Percentiles rank a stretch among this genome's conserved stretches.
These are phyloP conservation scores for Halichoerus grypus DNA, from an alignment of 2,113 vertebrate genomes.

Conservation along the genomic window DNA sequence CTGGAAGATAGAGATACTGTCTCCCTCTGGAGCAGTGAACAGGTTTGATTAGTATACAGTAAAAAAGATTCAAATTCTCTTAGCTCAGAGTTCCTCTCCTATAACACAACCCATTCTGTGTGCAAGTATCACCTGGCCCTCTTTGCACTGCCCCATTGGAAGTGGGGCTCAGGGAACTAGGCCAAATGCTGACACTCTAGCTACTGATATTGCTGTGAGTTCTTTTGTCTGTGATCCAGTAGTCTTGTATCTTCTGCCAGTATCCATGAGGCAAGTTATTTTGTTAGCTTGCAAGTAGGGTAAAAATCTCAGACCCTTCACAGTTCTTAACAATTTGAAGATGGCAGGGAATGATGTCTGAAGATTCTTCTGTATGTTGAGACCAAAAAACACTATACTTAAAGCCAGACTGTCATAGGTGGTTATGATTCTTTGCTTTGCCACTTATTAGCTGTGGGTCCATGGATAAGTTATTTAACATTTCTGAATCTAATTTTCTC, in stretches of 20 bases:
- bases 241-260: background rate
- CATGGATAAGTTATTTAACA: background rate
- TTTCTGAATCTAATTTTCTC: constrained; percentile 34
- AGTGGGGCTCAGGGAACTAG: background rate
- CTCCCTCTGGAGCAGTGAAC: background rate
- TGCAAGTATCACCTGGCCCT: background rate
- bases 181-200: background rate
- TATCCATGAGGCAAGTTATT: constrained; percentile 10
- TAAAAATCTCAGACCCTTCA: background rate
- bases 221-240: background rate
- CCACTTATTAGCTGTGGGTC: background rate
- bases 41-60: background rate
- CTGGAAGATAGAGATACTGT: background rate
- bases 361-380: background rate
- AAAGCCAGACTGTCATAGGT: background rate
- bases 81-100: background rate
- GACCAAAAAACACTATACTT: background rate
- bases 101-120: background rate
- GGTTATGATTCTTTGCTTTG: constrained; percentile 16
- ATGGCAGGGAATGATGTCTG: background rate
- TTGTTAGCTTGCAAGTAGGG: background rate
- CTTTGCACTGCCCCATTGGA: background rate
- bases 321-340: background rate
- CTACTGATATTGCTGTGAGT: background rate
- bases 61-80: background rate